Evolutionary conservation across 2,797 vertebrate species (phyloP), one percentile per base, ranked within the genome.

Genomic region (Crossoptilon crossoptilon): DNA sequence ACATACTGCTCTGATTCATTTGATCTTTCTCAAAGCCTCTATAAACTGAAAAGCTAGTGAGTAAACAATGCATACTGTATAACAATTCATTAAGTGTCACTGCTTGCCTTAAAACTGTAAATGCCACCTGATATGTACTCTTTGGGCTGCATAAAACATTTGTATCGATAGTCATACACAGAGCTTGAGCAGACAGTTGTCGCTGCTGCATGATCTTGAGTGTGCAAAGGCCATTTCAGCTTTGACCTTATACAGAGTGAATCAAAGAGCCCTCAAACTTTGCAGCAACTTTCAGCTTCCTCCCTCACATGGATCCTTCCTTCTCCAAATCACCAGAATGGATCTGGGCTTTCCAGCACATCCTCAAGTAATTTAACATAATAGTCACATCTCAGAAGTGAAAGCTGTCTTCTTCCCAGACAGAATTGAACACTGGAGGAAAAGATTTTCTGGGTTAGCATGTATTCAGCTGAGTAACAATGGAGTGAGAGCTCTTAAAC

Each of bases 401-500:
- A 87, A 64, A 89, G 27, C 6, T 64, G 48, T 7, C 29, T 76
- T 87, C 75, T 55, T 84, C 46, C 49, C 81, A 82, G 21, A 63
- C 7, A 67, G 19, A 64, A 58, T 18, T 10, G 27, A 84, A 58
- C 53, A 37, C 58, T 12, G 29, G 69, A 77, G 56, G 51, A 70
- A 56, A 26, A 33, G 22, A 2, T 89, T 64, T 64, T 48, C 66
- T 63, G 26, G 27, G 9, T 9, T 85, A 33, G 24, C 44, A 33
- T 6, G 41, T 46, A 58, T 68, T 70, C 83, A 91, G 33, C 53
- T 68, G 49, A 49, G 68, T 58, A 74, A 62, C 49, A 24, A 10
- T 2, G 5, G 49, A 91, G 80, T 7, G 4, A 68, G 41, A 84
- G 11, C 44, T 89, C 8, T 0, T 31, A 66, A 2, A 0, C 9